Evolutionary conservation across 2,888 invertebrate genomes (phyloP), one percentile per base, ranked within the genome.

Genomic region (Melieria omissa): DNA sequence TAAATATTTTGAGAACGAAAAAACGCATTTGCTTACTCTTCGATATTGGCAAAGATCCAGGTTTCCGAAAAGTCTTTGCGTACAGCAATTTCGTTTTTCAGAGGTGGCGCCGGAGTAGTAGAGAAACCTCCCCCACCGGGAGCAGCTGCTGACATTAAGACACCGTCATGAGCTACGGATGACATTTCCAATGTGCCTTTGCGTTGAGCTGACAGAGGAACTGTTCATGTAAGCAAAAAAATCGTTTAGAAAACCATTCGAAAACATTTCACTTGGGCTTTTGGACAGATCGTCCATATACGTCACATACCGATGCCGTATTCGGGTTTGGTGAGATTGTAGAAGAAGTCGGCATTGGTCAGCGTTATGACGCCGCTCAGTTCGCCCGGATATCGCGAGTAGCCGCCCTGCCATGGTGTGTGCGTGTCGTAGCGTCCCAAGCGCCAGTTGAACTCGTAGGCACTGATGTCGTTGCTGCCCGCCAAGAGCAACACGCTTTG

Each of bases 401-500:
- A 86, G 0, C 85, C 85, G 4, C 81, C 81, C 49, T 83, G 81
- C 78, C 80, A 88, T 57, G 86, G 85, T 0, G 87, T 86, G 3
- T 85, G 87, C 4, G 88, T 87, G 77, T 91, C 91, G 80, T 91
- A 93, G 0, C 89, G 88, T 68, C 89, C 88, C 61, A 94, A 80
- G 76, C 93, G 92, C 75, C 90, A 88, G 49, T 89, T 85, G 0
- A 93, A 89, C 80, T 90, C 87, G 29, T 89, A 86, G 84, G 90
- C 84, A 3, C 82, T 83, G 1, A 90, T 73, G 76, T 89, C 89
- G 65, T 87, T 86, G 64, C 93, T 94, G 46, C 89, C 88, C 81
- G 92, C 92, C 57, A 96, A 87, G 3, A 93, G 84, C 3, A 93
- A 85, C 3, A 94, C 93, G 82, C 93, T 93, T 85, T 95, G 92